phyloP scores from a whole-genome alignment of 2,888 invertebrate species.

The Diarsia rubi region DNA sequence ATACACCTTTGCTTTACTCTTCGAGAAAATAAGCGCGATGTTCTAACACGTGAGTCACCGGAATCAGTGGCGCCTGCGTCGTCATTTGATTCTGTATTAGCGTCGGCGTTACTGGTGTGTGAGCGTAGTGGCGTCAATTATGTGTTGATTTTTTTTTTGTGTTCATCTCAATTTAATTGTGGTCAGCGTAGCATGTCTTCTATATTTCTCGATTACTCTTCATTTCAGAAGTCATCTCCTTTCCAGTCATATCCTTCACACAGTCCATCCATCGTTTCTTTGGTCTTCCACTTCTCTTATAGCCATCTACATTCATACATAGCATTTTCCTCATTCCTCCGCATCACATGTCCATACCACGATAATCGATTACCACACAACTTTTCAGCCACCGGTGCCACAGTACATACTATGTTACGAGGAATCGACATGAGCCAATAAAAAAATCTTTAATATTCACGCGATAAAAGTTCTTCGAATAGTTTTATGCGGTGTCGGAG shows the following conservation, averaged over 20 bases:
- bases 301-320: no score
- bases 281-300: no score
- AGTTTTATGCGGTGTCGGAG: neutral
- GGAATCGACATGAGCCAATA: neutral
- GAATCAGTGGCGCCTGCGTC: neutral
- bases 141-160: slow-evolving; percentile 11
- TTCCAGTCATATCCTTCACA: no score
- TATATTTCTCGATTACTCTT: no score
- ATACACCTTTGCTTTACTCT: neutral
- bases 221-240: no score
- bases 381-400: neutral
- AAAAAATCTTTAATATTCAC: neutral
- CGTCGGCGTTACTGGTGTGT: slow-evolving; percentile 18
- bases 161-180: no score
- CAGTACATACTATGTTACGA: neutral
- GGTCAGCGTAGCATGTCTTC: no score
- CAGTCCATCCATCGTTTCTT: no score
- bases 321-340: no score
- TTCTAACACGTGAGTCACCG: neutral
- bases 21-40: neutral
- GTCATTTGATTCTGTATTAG: slow-evolving; percentile 16
- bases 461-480: neutral
- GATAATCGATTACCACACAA: no score
- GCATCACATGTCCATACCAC: no score
- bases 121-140: slow-evolving; percentile 21